phyloP scores from a whole-genome alignment of 35 echinoderm and acorn worm species.

The Chiridota heheva region DNA sequence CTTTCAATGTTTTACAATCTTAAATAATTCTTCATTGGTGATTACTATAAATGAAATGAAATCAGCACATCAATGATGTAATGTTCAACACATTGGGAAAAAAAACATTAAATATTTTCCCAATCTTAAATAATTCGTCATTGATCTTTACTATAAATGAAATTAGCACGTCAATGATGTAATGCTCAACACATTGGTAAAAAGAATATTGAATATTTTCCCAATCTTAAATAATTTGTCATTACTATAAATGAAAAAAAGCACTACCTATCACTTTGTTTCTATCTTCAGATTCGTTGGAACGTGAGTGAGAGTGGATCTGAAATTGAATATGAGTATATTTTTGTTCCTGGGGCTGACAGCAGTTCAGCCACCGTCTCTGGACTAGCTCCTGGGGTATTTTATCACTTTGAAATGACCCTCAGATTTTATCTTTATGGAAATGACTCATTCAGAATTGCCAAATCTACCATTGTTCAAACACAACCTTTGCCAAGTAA shows the following conservation, averaged over 20 bases:
- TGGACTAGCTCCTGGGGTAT: constrained; percentile 33
- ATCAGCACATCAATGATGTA: too few relatives aligned
- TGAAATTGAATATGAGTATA: constrained; percentile 32
- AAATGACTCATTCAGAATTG: constrained; percentile 60
- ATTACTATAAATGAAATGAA: too few relatives aligned
- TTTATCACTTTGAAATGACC: constrained; percentile 80
- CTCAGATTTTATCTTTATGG: constrained; percentile 60
- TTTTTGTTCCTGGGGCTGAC: constrained; percentile 40
- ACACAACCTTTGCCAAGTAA: constrained; percentile 35
- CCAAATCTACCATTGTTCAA: constrained; percentile 52
- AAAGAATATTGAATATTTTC: neutral
- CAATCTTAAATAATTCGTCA: too few relatives aligned
- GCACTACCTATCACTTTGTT: too few relatives aligned
- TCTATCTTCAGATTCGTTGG: too few relatives aligned
- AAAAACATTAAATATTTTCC: too few relatives aligned
- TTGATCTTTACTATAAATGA: neutral
- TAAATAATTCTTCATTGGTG: too few relatives aligned
- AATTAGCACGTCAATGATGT: neutral
- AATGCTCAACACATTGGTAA: neutral
- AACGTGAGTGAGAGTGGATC: too few relatives aligned
- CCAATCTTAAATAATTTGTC: too few relatives aligned
- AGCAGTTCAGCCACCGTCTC: constrained; percentile 16
- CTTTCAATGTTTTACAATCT: too few relatives aligned
- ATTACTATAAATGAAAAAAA: too few relatives aligned
- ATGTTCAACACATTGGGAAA: too few relatives aligned